Conservation (phyloP, 2,797 vertebrate genomes). For the Fundulus diaphanus region DNA sequence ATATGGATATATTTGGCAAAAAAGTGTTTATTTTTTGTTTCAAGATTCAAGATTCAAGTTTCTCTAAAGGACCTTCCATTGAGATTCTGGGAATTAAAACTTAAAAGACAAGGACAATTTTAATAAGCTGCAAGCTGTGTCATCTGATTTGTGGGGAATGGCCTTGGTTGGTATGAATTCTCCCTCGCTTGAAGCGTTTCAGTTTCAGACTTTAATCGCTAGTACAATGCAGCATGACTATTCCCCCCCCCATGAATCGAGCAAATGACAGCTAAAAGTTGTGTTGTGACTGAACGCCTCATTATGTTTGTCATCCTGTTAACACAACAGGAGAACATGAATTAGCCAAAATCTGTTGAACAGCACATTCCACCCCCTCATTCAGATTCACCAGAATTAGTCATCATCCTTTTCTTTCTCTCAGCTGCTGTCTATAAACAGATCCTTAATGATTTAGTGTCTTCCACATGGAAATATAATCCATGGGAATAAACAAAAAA, state of each 20-base stretch:
- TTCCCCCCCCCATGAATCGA: background rate
- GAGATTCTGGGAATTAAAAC: background rate
- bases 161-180: background rate
- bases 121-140: background rate
- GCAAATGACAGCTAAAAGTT: slow-evolving; percentile 18
- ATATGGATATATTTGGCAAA: background rate
- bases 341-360: slow-evolving; percentile 11
- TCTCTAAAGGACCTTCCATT: background rate
- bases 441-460: slow-evolving; percentile 28
- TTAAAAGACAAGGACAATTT: background rate
- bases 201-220: slow-evolving; percentile 9
- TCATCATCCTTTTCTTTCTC: slow-evolving; percentile 54
- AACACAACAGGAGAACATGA: slow-evolving; percentile 2
- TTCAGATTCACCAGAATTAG: slow-evolving; percentile 33
- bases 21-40: background rate
- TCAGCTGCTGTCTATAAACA: slow-evolving; percentile 51
- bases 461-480: slow-evolving; percentile 39
- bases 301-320: slow-evolving; percentile 20
- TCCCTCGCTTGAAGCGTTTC: background rate
- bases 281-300: slow-evolving; percentile 57
- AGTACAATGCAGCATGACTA: background rate
- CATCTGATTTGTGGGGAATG: background rate
- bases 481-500: background rate
- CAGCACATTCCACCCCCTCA: slow-evolving; percentile 27
- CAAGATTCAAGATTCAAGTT: background rate